These are phyloP conservation scores for Triplophysa tibetana DNA, from an alignment of 2,113 vertebrate genomes.

Conservation along the genomic window DNA sequence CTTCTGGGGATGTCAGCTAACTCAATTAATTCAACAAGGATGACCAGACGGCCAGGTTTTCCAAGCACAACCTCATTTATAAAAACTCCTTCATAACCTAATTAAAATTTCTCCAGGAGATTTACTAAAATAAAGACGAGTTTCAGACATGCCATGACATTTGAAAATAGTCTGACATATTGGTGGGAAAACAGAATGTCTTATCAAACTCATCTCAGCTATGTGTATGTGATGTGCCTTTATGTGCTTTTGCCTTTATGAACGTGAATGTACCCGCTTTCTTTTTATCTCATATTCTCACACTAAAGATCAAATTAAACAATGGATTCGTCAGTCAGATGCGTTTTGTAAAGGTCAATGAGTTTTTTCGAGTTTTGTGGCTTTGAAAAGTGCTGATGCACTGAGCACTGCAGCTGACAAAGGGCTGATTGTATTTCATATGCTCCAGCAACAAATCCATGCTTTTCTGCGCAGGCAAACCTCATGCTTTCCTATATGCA, in stretches of 20 bases:
- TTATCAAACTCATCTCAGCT: background rate
- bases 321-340: background rate
- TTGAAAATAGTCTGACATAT: background rate
- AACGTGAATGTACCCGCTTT: too few species aligned
- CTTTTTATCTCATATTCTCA: background rate
- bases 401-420: slow-evolving; percentile 58
- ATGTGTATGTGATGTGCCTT: too few species aligned
- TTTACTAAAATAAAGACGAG: slow-evolving; percentile 5
- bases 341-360: slow-evolving; percentile 33
- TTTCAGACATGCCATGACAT: background rate
- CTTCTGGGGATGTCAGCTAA: slow-evolving; percentile 2
- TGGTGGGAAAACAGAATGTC: background rate
- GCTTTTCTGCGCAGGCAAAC: slow-evolving; percentile 47
- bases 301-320: background rate
- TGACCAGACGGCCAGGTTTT: background rate
- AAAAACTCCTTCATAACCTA: background rate
- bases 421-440: slow-evolving; percentile 72
- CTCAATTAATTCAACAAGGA: background rate
- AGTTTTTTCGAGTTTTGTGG: slow-evolving; percentile 55
- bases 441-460: slow-evolving; percentile 59
- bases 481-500: slow-evolving; percentile 45
- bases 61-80: background rate
- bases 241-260: too few species aligned
- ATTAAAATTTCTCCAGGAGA: background rate
- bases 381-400: slow-evolving; percentile 62